phyloP scores from a whole-genome alignment of 2,113 vertebrate species.

The Lamprotornis superbus region DNA sequence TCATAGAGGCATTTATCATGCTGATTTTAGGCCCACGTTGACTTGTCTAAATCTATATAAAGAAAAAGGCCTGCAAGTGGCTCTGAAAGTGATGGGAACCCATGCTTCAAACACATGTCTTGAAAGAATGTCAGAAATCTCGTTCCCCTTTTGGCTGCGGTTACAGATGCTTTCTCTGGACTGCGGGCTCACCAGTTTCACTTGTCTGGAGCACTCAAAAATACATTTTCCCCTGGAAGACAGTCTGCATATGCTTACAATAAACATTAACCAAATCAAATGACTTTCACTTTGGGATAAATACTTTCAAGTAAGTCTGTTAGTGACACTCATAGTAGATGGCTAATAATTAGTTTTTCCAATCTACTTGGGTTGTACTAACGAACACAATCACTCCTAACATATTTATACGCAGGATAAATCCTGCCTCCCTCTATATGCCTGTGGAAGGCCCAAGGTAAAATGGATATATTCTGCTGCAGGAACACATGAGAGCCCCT shows the following conservation, averaged over 20 bases:
- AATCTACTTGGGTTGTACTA: neutral
- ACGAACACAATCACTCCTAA: neutral
- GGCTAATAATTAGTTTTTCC: slow-evolving; percentile 48
- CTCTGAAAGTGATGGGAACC: neutral
- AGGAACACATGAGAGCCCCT: neutral
- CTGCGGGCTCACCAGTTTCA: neutral
- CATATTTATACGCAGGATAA: neutral
- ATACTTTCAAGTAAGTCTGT: slow-evolving; percentile 18
- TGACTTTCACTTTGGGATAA: neutral
- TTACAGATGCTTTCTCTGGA: slow-evolving; percentile 35
- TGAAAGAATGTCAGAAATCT: neutral
- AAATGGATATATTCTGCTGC: neutral
- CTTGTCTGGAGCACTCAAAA: neutral
- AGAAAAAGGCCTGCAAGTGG: neutral
- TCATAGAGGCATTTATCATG: neutral
- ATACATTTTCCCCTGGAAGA: slow-evolving; percentile 17
- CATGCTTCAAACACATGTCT: slow-evolving; percentile 2
- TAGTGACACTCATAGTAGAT: neutral
- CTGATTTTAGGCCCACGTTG: neutral
- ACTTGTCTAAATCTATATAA: neutral
- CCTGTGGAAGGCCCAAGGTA: neutral
- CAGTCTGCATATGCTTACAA: neutral
- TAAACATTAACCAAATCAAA: neutral
- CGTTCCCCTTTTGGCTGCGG: slow-evolving; percentile 21
- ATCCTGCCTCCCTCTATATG: neutral